phyloP scores from a whole-genome alignment of 2,113 vertebrate species.

The Agapornis roseicollis region DNA sequence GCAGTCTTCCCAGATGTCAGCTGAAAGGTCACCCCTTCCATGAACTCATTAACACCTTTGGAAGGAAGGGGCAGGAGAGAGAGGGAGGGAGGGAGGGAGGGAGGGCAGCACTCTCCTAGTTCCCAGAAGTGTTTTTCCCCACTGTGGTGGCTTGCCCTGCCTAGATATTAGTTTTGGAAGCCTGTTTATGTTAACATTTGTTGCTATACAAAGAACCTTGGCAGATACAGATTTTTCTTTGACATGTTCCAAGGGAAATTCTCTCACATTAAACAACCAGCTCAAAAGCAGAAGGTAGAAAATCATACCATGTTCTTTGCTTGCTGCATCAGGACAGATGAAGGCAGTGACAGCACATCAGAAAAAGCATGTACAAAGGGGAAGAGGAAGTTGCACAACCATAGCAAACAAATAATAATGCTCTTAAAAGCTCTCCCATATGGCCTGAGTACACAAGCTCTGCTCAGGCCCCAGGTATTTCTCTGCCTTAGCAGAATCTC shows the following conservation, averaged over 20 bases:
- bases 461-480: not conserved
- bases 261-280: not conserved
- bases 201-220: not conserved
- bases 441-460: conserved; percentile 5
- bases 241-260: not conserved
- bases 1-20: not conserved
- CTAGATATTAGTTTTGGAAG: not conserved
- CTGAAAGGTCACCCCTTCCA: not conserved
- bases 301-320: not conserved
- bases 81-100: not conserved
- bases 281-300: not conserved
- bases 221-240: not conserved
- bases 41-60: not conserved
- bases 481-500: not conserved
- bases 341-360: not conserved
- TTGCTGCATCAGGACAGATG: not conserved
- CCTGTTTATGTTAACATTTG: not conserved
- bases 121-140: not conserved
- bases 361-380: conserved; percentile 23
- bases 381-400: conserved; percentile 45
- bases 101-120: not conserved
- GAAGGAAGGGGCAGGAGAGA: not conserved
- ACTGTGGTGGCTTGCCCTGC: not conserved
- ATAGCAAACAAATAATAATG: conserved; percentile 37
- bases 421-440: conserved; percentile 59